Conservation (phyloP, 2,888 invertebrate species). For the Eulithis testata region DNA sequence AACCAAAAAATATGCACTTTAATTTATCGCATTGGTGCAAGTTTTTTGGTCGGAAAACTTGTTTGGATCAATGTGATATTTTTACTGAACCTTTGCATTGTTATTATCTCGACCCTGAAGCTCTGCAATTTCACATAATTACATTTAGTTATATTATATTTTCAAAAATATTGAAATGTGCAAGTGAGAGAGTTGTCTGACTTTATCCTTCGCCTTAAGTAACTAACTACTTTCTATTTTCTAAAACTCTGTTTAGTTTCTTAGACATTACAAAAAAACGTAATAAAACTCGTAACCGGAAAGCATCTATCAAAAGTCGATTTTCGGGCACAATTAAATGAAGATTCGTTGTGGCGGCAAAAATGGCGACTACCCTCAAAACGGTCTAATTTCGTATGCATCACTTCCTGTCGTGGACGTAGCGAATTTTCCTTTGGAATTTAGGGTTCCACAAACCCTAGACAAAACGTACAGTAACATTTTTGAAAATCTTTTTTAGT, state of each 20-base stretch:
- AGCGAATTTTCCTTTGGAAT: constrained; percentile 47
- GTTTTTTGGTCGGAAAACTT: too few relatives aligned
- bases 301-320: constrained; percentile 59
- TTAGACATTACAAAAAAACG: constrained; percentile 2
- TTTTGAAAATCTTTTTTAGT: too few relatives aligned
- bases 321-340: constrained; percentile 64
- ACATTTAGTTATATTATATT: too few relatives aligned
- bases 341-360: constrained; percentile 49
- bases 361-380: constrained; percentile 51
- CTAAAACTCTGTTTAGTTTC: neutral
- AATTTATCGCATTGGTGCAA: too few relatives aligned
- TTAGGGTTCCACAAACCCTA: constrained; percentile 43
- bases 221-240: neutral
- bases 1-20: too few relatives aligned
- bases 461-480: neutral
- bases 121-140: too few relatives aligned
- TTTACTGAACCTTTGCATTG: too few relatives aligned
- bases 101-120: too few relatives aligned
- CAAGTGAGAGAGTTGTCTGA: too few relatives aligned
- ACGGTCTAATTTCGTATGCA: constrained; percentile 69
- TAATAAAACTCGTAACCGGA: constrained; percentile 23
- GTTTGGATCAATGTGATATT: too few relatives aligned
- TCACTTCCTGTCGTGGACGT: constrained; percentile 49
- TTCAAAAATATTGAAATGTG: too few relatives aligned
- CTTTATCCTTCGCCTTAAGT: too few relatives aligned